Evolutionary conservation across 2,888 invertebrate species (phyloP).

Genomic region (Aethes cnicana): DNA sequence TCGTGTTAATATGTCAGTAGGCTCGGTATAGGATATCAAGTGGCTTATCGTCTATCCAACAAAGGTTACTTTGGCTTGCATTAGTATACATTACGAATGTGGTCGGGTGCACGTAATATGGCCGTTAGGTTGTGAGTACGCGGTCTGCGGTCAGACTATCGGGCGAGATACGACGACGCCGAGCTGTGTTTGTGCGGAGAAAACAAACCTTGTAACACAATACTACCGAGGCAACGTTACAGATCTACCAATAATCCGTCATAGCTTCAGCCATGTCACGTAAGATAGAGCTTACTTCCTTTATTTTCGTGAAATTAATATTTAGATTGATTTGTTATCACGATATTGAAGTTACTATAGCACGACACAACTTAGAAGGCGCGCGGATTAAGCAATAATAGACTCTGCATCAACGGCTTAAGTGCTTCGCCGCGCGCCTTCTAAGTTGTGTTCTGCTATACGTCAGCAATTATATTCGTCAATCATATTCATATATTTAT

Average conservation of each 20-base stretch:
- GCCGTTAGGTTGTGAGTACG: constrained; percentile 31
- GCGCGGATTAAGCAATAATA: no score
- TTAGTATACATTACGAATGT: neutral
- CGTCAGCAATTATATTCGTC: no score
- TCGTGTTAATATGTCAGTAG: constrained; percentile 10
- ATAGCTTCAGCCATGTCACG: neutral
- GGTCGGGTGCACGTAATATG: constrained; percentile 21
- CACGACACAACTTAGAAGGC: no score
- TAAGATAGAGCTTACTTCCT: no score
- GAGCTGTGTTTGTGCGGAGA: constrained; percentile 51
- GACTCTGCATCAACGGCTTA: no score
- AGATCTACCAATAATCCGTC: no score
- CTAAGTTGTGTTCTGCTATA: no score
- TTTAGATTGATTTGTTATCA: no score
- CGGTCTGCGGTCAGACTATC: constrained; percentile 67
- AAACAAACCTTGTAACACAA: constrained; percentile 47
- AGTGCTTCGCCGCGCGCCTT: no score
- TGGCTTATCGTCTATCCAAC: neutral
- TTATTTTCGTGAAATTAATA: no score
- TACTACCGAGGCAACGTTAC: neutral
- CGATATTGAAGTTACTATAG: no score
- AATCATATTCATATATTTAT: no score
- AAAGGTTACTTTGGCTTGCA: constrained; percentile 7
- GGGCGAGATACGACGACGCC: constrained; percentile 61
- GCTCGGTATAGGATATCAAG: neutral